A percentile compares a stretch with the other conserved stretches of the same genome.
Conservation (phyloP, 1,140 invertebrate genomes). For the Aphaenogaster rudis region DNA sequence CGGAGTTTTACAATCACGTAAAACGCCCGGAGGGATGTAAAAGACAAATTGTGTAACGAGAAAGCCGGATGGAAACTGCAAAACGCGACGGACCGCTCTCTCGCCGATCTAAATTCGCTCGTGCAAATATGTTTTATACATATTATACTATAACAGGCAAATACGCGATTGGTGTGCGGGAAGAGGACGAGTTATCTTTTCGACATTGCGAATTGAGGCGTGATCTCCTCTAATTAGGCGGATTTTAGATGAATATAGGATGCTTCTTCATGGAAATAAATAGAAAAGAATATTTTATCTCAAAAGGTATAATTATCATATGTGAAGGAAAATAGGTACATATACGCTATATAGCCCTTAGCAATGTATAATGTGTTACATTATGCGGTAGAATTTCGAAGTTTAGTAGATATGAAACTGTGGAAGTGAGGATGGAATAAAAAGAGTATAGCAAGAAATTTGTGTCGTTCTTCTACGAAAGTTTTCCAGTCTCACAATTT, state of each 20-base stretch:
- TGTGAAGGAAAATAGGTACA: not conserved
- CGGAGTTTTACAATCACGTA: conserved; percentile 53
- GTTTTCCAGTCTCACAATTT: not conserved
- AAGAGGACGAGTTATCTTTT: not conserved
- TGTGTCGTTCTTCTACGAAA: not conserved
- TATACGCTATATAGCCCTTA: not conserved
- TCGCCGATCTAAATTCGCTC: conserved; percentile 36
- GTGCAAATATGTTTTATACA: conserved; percentile 37
- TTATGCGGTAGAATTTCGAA: conserved; percentile 20
- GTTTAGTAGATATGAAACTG: conserved; percentile 30
- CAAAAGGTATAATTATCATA: not conserved
- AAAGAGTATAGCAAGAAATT: conserved; percentile 29
- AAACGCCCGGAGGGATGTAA: conserved; percentile 46
- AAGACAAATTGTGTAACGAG: conserved; percentile 59
- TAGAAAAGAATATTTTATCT: not conserved
- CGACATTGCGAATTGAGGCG: not conserved
- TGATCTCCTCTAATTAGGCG: not conserved
- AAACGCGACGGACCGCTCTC: conserved; percentile 14
- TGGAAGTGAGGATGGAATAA: conserved; percentile 2
- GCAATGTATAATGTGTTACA: not conserved
- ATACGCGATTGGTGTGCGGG: not conserved
- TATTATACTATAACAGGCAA: conserved; percentile 6
- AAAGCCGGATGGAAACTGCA: conserved; percentile 14
- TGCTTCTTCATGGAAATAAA: not conserved
- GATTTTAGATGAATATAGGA: not conserved